Percentiles rank a stretch among this genome's conserved stretches.
Conservation (phyloP, 2,797 vertebrate genomes). For the Spatula clypeata region DNA sequence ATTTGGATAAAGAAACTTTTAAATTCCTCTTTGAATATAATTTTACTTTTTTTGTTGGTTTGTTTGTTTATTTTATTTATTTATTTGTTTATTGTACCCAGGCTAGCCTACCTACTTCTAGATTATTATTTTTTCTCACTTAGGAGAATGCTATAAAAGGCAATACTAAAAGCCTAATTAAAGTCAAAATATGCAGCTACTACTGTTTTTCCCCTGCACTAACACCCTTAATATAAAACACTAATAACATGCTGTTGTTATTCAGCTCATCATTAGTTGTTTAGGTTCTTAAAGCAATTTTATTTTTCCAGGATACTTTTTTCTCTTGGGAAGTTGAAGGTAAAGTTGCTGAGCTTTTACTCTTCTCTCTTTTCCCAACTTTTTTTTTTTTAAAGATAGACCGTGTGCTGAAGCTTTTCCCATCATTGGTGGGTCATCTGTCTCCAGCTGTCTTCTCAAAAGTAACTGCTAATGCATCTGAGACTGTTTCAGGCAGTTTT, state of each 20-base stretch:
- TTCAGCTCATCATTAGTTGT: background rate
- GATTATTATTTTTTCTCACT: background rate
- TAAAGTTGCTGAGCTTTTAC: background rate
- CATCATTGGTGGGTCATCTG: background rate
- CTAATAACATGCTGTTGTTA: background rate
- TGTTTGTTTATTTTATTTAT: background rate
- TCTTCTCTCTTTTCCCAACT: accelerated
- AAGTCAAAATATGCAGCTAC: background rate
- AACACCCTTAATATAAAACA: background rate
- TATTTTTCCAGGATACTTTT: background rate
- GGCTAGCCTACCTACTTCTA: background rate
- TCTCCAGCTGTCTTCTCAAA: background rate
- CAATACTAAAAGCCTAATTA: background rate
- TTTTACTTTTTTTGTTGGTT: background rate
- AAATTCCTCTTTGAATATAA: background rate
- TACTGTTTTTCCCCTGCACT: background rate
- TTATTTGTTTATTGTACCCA: background rate
- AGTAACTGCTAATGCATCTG: background rate
- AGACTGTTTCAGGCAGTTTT: conserved; percentile 4
- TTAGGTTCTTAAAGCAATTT: background rate
- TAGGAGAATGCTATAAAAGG: background rate
- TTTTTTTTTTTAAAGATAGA: background rate
- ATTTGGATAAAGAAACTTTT: background rate
- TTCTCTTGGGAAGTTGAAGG: background rate
- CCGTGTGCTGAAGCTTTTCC: accelerated